phyloP scores from a whole-genome alignment of 2,888 invertebrate species.

The Ennomos quercinarius region DNA sequence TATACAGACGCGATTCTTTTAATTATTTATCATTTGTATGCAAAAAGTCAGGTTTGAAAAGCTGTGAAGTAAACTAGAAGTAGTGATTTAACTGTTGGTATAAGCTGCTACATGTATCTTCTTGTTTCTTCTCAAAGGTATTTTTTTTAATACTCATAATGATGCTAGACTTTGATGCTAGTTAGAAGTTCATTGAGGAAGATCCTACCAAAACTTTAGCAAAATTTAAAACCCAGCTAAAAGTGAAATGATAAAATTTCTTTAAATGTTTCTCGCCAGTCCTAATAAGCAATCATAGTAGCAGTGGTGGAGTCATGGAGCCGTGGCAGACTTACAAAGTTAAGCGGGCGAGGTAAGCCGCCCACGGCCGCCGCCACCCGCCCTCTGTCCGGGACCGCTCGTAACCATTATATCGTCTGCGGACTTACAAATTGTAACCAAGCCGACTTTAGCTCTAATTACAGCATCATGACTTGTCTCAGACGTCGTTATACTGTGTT shows the following conservation, averaged over 20 bases:
- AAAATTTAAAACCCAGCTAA: conserved; percentile 2
- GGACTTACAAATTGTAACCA: conserved; percentile 77
- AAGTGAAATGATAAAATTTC: conserved; percentile 67
- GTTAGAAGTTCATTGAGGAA: no score
- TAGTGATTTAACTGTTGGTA: background rate
- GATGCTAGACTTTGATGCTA: no score
- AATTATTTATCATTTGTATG: no score
- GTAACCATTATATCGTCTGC: conserved; percentile 84
- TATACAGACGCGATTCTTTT: no score
- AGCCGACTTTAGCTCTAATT: conserved; percentile 56
- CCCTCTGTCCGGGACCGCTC: conserved; percentile 56
- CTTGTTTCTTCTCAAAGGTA: background rate
- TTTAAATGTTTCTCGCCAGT: conserved; percentile 65
- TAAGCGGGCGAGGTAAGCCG: conserved; percentile 76
- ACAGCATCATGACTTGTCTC: conserved; percentile 43
- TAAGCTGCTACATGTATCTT: background rate
- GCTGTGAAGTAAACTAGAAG: no score
- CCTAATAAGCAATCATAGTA: conserved; percentile 75
- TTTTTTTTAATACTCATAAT: background rate
- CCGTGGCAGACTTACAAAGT: conserved; percentile 80
- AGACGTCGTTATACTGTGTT: conserved; percentile 26
- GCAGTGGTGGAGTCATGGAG: conserved; percentile 52
- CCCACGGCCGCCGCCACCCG: conserved; percentile 52
- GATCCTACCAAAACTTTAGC: no score
- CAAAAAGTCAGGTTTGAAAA: no score